Evolutionary conservation across 92 coral and sea anemone species (phyloP).

Genomic region (Micromussa lordhowensis): DNA sequence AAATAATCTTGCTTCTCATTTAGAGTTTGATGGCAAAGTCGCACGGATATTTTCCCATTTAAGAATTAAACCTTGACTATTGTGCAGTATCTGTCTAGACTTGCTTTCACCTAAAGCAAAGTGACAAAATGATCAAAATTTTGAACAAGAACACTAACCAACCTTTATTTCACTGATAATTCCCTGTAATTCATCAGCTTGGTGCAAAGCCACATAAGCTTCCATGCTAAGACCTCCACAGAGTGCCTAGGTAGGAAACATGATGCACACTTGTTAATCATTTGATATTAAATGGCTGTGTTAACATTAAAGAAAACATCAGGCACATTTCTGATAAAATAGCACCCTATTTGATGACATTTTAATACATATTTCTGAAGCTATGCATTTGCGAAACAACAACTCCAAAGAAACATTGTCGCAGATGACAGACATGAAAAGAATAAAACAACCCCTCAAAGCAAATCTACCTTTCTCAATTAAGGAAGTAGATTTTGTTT

Average conservation of each 20-base stretch:
- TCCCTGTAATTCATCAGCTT: conserved; percentile 87
- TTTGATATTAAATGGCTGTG: neutral
- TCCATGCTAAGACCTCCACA: conserved; percentile 83
- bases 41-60: no score
- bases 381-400: neutral
- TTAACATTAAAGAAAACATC: conserved; percentile 5
- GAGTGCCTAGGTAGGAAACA: conserved; percentile 20
- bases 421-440: neutral
- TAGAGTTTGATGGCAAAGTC: no score
- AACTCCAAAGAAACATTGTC: neutral
- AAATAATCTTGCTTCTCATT: no score
- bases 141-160: neutral
- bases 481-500: neutral
- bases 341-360: neutral
- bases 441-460: neutral
- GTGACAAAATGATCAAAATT: neutral
- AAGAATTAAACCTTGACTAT: no score
- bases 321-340: conserved; percentile 1
- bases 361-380: neutral
- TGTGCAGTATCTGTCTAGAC: neutral
- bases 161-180: conserved; percentile 92
- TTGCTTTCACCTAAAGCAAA: neutral
- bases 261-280: neutral
- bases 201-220: conserved; percentile 86
- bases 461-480: neutral